Base-by-base conservation (phyloP, 2,888 invertebrate species). In the Leptopterna dolabrata region DNA sequence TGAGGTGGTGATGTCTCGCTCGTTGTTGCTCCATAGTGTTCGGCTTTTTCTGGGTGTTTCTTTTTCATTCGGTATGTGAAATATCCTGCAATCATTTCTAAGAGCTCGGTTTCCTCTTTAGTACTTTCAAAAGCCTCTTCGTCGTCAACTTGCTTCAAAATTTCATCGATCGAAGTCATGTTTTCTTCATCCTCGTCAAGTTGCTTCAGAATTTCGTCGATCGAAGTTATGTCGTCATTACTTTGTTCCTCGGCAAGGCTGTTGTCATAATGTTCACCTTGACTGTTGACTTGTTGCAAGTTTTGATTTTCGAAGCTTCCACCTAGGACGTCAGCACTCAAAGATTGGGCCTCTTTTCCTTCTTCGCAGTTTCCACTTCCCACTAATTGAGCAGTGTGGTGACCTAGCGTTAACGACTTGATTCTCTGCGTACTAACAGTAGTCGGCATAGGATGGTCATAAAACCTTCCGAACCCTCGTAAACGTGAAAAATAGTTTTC, bases 61-160 rank as follows among this genome's bases (percentile, higher is more conserved):
- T 63, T 63, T 63, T 63, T 63, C 63, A 63, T 19, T 63, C 63
- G 63, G 63, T 63, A 63, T 63, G 63, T 63, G 63, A 63, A 6
- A 63, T 63, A 63, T 7, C 63, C 63, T 63, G 63, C 63, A 63
- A 63, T 63, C 63, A 63, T 63, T 63, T 63, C 63, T 63, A 63
- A 16, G 63, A 63, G 63, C 63, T 63, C 24, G 4, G 24, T 63
- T 63, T 19, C 63, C 24, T 63, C 63, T 63, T 16, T 24, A 63
- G n/a, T 63, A 63, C 63, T 16, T 63, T 63, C 63, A 63, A 11
- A 16, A 63, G 63, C 63, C n/a, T 63, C 63, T 63, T 63, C 63
- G 63, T 63, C 19, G 63, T 63, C 63, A 63, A 63, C 9, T 16
- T 63, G 63, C 63, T 63, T 63, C 63, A 63, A 63, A 63, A 63